A percentile compares a stretch with the other conserved stretches of the same genome.
These are phyloP conservation scores for Apantesis nais DNA, from an alignment of 2,888 invertebrate genomes.

Conservation along the genomic window DNA sequence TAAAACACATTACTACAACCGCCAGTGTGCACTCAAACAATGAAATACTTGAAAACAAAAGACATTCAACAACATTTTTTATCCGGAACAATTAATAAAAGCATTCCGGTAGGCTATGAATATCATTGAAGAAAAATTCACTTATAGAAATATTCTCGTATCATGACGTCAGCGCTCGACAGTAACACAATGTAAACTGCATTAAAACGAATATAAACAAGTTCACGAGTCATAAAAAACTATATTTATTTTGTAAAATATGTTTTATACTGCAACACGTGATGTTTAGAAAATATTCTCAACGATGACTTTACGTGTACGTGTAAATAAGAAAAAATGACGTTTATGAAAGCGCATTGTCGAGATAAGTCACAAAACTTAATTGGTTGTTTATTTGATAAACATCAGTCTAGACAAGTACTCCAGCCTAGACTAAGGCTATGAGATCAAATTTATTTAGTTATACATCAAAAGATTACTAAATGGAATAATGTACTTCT, in stretches of 20 bases:
- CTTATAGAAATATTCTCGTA: not conserved
- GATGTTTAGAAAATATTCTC: slow-evolving; percentile 23
- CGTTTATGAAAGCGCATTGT: not conserved
- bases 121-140: slow-evolving; percentile 8
- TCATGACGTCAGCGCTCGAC: slow-evolving; percentile 21
- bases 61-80: slow-evolving; percentile 34
- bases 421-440: not conserved
- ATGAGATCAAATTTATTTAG: not conserved
- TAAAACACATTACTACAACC: slow-evolving; percentile 17
- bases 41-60: slow-evolving; percentile 43
- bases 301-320: slow-evolving; percentile 17
- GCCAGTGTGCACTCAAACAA: slow-evolving; percentile 19
- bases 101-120: not conserved
- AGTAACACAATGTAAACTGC: slow-evolving; percentile 13
- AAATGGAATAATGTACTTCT: not conserved
- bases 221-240: slow-evolving; percentile 19
- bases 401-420: not conserved
- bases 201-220: slow-evolving; percentile 16
- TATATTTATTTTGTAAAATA: slow-evolving; percentile 22
- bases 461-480: not conserved
- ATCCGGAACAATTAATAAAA: slow-evolving; percentile 21
- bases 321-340: not conserved
- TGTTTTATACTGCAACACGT: slow-evolving; percentile 19
- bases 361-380: not conserved
- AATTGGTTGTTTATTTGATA: not conserved